phyloP scores from a whole-genome alignment of 2,888 invertebrate genomes.

The Watsonalla binaria region DNA sequence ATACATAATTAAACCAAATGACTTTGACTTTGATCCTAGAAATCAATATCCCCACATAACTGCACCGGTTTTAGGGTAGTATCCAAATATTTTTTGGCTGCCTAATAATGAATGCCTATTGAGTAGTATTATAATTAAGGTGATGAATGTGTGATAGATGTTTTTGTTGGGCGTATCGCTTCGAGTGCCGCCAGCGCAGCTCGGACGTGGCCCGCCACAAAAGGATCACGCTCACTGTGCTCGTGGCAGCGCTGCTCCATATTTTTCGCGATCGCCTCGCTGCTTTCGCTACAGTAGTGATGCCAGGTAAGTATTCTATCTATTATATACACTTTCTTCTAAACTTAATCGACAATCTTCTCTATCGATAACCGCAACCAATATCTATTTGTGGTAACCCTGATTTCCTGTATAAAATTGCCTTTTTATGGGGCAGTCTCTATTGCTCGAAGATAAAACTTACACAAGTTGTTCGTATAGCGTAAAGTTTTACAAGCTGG shows the following conservation, averaged over 20 bases:
- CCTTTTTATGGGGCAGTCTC: not conserved
- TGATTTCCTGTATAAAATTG: not conserved
- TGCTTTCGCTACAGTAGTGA: slow-evolving; percentile 36
- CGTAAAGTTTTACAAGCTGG: too few species aligned
- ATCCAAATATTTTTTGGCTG: too few species aligned
- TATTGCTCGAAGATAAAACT: not conserved
- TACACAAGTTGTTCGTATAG: too few species aligned
- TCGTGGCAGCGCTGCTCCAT: slow-evolving; percentile 35
- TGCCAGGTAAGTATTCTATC: slow-evolving; percentile 54
- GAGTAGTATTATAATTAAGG: not conserved
- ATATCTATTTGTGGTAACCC: not conserved
- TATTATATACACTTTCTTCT: not conserved
- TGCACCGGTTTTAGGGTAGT: too few species aligned
- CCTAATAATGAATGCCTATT: not conserved
- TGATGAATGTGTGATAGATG: slow-evolving; percentile 33
- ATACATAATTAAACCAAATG: too few species aligned
- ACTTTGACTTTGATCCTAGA: too few species aligned
- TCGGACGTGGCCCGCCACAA: slow-evolving; percentile 38
- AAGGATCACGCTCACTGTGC: slow-evolving; percentile 46
- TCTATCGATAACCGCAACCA: not conserved
- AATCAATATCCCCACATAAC: too few species aligned
- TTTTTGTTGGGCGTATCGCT: slow-evolving; percentile 61
- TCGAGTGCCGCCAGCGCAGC: slow-evolving; percentile 42
- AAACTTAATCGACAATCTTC: not conserved
- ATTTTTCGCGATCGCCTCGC: slow-evolving; percentile 41